Base-by-base conservation (phyloP, 2,113 vertebrate genomes). In the Ardeotis arabs region DNA sequence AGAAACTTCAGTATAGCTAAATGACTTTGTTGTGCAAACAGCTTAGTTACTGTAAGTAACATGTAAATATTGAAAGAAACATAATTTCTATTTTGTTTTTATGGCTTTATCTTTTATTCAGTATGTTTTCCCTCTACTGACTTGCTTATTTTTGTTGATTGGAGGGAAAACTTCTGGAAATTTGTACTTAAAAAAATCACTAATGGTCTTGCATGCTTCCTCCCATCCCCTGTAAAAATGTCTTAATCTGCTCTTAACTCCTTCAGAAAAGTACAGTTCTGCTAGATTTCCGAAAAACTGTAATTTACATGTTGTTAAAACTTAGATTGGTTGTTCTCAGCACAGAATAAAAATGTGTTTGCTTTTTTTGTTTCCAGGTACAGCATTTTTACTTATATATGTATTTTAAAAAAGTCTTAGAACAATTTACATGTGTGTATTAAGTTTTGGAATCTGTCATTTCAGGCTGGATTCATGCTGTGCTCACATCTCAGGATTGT, bases 401-500 rank as follows among this genome's bases (percentile, higher is more conserved):
- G 2, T 78, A 31, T 66, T 91, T 75, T 10, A 85, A 64, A 89
- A 24, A n/a, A 78, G 4, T 47, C 22, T 45, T 70, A 67, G 33
- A 84, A 31, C 78, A 70, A 55, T 75, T 56, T 22, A 12, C 31
- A 28, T 1, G 4, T 53, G 21, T 9, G 3, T 69, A 69, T 35
- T 92, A 77, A 91, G 45, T 72, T 83, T 90, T 15, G 39, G 10
- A 35, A 77, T 89, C 52, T 96, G n/a, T 96, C 12, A 6, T 97
- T 98, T 82, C 98, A 99, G 99, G 99, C 96, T 99, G 99, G 99
- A 99, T 99, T 97, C 99, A 99, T 14, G 99, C 98, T 91, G 99
- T 99, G 97, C 99, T 99, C 97, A 99, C 99, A 69, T 99, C 99
- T 99, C 99, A 99, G 99, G 99, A 99, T 98, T 99, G 99, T 98